Evolutionary conservation across 2,888 invertebrate species (phyloP), one percentile per base, ranked within the genome.

Genomic region (Drosophila falleni): DNA sequence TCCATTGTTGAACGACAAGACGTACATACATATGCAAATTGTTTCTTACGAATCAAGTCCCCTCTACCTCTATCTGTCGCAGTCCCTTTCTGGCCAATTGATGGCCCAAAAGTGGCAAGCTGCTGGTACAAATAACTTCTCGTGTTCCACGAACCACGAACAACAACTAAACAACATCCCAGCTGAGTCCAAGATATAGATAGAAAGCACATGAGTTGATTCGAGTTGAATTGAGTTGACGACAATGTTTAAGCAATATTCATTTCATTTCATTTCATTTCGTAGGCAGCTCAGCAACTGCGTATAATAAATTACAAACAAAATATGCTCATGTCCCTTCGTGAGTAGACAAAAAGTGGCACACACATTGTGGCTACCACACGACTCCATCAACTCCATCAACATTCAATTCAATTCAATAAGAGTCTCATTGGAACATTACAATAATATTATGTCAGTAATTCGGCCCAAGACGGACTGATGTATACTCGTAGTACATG

Each of bases 271-370:
- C 73, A 90, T 88, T 83, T 87, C 73, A 90, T 88, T 90, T 87
- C 67, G 89, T 89, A 89, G 82, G 87, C 90, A 89, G 64, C 72
- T 78, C 89, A 80, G 68, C 74, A 74, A 86, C 85, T 82, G 81
- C 80, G 80, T 89, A 89, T 83, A 86, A 90, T 90, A 90, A 90
- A 90, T 90, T 87, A 90, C 87, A 78, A 88, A 79, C 81, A 87
- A 90, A 89, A 86, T 89, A 89, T 86, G 86, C 80, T 83, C 86
- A 86, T 88, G 88, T 86, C n/a, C n/a, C 78, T 83, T 76, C 81
- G 81, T 80, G 88, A 81, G 78, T 86, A 81, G 85, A 83, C 88
- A 83, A 80, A 86, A 79, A 77, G 81, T 80, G 83, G 84, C 83
- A 85, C 80, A 83, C 54, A 62, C 72, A 58, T 46, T 60, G 47